A percentile compares a stretch with the other conserved stretches of the same genome.
Conservation (phyloP, 2,888 invertebrate genomes). For the Lumbricus terrestris region DNA sequence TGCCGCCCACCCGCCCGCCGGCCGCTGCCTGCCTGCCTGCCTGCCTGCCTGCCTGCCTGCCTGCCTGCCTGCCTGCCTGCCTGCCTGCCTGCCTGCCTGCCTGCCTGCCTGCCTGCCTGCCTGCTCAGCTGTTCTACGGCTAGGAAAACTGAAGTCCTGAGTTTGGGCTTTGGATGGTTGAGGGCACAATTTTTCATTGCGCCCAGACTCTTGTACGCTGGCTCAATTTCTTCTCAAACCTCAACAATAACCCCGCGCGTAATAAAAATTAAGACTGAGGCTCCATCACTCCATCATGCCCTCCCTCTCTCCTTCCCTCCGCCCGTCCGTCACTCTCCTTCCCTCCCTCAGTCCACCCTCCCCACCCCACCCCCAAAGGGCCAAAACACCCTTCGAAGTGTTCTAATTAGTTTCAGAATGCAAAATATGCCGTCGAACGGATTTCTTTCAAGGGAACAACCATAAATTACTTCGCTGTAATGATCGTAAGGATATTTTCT, state of each 20-base stretch:
- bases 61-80: neutral
- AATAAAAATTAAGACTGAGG: neutral
- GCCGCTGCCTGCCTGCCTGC: neutral
- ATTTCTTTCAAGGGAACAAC: neutral
- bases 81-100: too few relatives aligned
- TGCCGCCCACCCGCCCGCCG: neutral
- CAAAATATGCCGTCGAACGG: neutral
- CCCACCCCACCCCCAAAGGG: too few relatives aligned
- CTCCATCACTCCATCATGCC: neutral
- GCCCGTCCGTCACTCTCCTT: too few relatives aligned
- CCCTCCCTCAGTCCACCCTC: too few relatives aligned
- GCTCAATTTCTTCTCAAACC: slow-evolving; percentile 3
- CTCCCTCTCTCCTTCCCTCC: too few relatives aligned
- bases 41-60: neutral
- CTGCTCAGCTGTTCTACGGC: neutral
- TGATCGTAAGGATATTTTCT: neutral
- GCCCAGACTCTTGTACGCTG: neutral
- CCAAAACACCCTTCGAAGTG: neutral
- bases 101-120: neutral
- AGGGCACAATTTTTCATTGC: neutral
- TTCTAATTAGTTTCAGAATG: slow-evolving; percentile 3
- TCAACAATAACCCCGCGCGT: neutral
- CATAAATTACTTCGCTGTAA: neutral
- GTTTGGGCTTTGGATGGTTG: slow-evolving; percentile 3
- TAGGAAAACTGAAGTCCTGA: neutral